Evolutionary conservation across 2,888 invertebrate genomes (phyloP), one percentile per base, ranked within the genome.

Genomic region (Eulithis testata): DNA sequence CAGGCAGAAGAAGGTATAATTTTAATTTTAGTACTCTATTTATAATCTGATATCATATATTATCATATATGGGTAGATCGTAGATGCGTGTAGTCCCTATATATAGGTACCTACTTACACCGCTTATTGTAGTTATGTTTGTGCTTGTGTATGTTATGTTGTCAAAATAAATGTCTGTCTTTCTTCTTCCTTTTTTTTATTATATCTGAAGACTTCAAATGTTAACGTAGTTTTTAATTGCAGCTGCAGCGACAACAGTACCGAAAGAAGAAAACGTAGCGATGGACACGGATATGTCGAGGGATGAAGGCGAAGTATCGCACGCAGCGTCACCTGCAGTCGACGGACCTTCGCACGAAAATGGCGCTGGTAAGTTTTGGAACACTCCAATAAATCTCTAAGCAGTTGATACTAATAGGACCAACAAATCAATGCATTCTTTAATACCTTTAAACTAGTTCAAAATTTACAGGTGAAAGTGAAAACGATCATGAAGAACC

Each of bases 401-500:
- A 40, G 40, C 8, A 40, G 40, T 8, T 40, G 40, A 40, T 8
- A 9, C 40, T 8, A 5, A 11, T 5, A 40, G 9, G 1, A 40
- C 8, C 3, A 40, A 40, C 9, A 7, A 40, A 40, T 40, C 2
- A 40, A 40, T 40, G 6, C 6, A 37, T 44, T 27, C 11, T n/a
- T 55, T 44, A n/a, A 8, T 52, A 9, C 8, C 36, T 37, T 12
- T 51, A 4, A 31, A 51, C 31, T 31, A 52, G 36, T 52, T 8
- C 0, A 8, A 52, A 50, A 31, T 53, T 73, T 70, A 14, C 90
- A 88, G 94, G 94, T 44, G 89, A 94, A 71, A 94, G 94, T 64
- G 89, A 87, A 36, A 93, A 92, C 70, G 94, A 82, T 73, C 80
- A 79, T 72, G 94, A 94, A 49, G 95, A 94, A 70, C 78, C 91